Percentiles rank a stretch among this genome's conserved stretches.
These are phyloP conservation scores for Armadillidium nasatum DNA, from an alignment of 1,140 invertebrate genomes.

Conservation along the genomic window DNA sequence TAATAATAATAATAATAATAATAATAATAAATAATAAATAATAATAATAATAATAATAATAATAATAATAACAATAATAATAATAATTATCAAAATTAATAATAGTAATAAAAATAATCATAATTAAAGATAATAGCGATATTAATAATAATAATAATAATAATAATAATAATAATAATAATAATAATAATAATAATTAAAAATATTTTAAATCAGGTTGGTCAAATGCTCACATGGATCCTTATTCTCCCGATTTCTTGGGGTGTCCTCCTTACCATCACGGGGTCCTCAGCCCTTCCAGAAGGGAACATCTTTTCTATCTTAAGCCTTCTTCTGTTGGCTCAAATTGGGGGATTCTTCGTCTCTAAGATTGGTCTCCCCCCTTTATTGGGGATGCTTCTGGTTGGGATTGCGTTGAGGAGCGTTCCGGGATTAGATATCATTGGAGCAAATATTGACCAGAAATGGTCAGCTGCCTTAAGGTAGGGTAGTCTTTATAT, in stretches of 20 bases:
- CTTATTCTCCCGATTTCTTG: conserved; percentile 11
- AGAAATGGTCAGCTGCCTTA: conserved; percentile 27
- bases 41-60: too few relatives aligned
- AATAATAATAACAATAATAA: too few relatives aligned
- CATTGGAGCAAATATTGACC: conserved; percentile 43
- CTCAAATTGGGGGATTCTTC: conserved; percentile 55
- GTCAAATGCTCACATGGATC: conserved; percentile 19
- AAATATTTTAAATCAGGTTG: conserved; percentile 18
- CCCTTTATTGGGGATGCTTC: conserved; percentile 78
- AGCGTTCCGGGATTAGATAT: conserved; percentile 57
- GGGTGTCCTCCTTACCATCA: conserved; percentile 20
- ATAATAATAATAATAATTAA: neutral
- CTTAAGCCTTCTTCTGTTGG: conserved; percentile 13
- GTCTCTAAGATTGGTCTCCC: conserved; percentile 72
- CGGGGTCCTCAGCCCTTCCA: conserved; percentile 19
- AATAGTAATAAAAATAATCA: too few relatives aligned
- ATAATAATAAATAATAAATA: too few relatives aligned
- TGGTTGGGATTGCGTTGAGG: conserved; percentile 71
- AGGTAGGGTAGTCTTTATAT: conserved; percentile 11
- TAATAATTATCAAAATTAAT: too few relatives aligned
- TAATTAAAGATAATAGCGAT: too few relatives aligned
- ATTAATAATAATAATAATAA: too few relatives aligned
- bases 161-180: too few relatives aligned
- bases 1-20: too few relatives aligned
- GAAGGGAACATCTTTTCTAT: conserved; percentile 30